A percentile compares a stretch with the other conserved stretches of the same genome.
Conservation (phyloP, 53 echinoderm and acorn worm species). For the Echinometra lucunter region DNA sequence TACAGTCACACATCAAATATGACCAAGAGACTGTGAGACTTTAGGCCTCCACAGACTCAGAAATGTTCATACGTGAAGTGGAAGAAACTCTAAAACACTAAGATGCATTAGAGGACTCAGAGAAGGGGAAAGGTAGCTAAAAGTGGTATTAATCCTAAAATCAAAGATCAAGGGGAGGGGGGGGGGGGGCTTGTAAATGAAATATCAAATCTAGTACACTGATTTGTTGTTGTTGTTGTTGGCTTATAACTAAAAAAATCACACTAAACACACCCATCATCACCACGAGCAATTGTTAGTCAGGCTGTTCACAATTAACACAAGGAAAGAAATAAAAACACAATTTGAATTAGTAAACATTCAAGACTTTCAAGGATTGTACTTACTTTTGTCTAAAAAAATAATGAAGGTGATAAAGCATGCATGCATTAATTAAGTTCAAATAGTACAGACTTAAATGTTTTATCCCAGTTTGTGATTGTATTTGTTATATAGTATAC, state of each 20-base stretch:
- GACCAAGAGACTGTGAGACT: neutral
- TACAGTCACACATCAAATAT: neutral
- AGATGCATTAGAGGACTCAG: neutral
- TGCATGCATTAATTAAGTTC: neutral
- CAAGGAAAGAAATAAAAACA: neutral
- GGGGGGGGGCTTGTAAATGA: no score
- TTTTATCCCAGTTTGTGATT: no score
- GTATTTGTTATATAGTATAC: no score
- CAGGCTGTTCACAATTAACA: neutral
- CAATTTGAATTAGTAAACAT: neutral
- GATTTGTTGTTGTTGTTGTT: no score
- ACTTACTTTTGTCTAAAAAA: slow-evolving; percentile 30
- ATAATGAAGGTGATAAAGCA: neutral
- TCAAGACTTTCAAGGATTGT: neutral
- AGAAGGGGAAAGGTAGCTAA: neutral
- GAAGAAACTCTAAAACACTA: neutral
- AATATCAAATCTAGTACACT: no score
- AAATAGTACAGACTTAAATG: neutral
- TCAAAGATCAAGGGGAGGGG: neutral
- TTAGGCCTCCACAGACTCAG: neutral
- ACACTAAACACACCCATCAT: neutral
- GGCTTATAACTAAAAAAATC: no score
- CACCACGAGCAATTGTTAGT: neutral
- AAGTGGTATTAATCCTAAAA: neutral
- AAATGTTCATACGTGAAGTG: neutral